Evolutionary conservation across 2,888 invertebrate species (phyloP).

Genomic region (Tubulanus polymorphus): DNA sequence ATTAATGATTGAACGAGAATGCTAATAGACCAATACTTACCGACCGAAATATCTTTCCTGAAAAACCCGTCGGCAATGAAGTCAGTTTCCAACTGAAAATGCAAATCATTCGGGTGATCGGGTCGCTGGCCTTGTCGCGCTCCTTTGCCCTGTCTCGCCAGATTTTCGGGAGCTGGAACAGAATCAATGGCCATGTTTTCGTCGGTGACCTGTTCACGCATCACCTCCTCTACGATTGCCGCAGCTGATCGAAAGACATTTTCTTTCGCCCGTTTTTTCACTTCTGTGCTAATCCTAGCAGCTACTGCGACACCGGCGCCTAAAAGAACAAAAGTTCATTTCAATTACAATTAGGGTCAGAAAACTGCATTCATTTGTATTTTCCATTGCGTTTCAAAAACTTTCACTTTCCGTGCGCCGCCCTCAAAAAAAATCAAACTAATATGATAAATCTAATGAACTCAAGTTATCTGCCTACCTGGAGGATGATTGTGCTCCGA

Average conservation of each 20-base stretch:
- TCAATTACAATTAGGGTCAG: too few relatives aligned
- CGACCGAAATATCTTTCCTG: neutral
- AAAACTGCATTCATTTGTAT: too few relatives aligned
- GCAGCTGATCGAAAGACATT: neutral
- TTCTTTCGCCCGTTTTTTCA: neutral
- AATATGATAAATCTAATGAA: too few relatives aligned
- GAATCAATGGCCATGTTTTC: neutral
- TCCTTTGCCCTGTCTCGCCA: neutral
- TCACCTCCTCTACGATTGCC: neutral
- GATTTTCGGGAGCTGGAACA: neutral
- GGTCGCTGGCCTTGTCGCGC: neutral
- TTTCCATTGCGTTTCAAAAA: too few relatives aligned
- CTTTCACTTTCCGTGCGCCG: too few relatives aligned
- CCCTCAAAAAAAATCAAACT: too few relatives aligned
- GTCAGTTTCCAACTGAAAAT: too few relatives aligned
- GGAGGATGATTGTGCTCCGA: conserved; percentile 1
- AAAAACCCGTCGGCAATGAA: neutral
- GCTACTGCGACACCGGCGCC: neutral
- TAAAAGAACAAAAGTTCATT: too few relatives aligned
- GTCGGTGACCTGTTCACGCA: neutral
- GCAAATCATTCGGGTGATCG: too few relatives aligned
- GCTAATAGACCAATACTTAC: too few relatives aligned
- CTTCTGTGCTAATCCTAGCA: neutral
- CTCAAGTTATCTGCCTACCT: too few relatives aligned
- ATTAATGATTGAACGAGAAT: too few relatives aligned